These are phyloP conservation scores for Temnothorax ravouxi DNA, from an alignment of 2,888 invertebrate species.

Conservation along the genomic window DNA sequence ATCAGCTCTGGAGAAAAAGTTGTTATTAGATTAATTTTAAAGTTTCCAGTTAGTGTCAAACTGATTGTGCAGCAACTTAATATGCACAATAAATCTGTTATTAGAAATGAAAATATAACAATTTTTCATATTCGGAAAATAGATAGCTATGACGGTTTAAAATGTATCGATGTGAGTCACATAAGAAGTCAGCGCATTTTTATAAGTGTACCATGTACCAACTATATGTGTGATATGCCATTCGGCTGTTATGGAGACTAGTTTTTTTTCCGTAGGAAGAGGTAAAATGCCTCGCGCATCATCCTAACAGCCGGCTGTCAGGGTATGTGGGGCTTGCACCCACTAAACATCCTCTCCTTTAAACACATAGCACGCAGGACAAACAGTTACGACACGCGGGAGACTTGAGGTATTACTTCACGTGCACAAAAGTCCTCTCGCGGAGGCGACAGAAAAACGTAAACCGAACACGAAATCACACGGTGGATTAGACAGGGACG, in stretches of 20 bases:
- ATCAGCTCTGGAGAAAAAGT: neutral
- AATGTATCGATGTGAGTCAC: slow-evolving; percentile 2
- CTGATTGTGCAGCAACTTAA: slow-evolving; percentile 4
- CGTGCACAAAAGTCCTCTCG: no score
- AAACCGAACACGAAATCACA: no score
- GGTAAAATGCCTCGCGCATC: no score
- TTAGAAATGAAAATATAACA: neutral
- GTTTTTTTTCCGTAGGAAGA: no score
- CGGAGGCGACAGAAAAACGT: no score
- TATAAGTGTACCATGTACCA: neutral
- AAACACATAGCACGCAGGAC: no score
- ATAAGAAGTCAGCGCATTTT: neutral
- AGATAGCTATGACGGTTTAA: neutral
- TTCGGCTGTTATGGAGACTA: neutral
- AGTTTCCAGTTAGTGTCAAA: neutral
- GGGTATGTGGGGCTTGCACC: no score
- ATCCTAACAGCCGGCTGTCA: no score
- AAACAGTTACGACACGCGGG: no score
- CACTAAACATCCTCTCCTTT: no score
- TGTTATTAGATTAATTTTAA: slow-evolving; percentile 9
- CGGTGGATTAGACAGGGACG: no score
- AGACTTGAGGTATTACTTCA: no score
- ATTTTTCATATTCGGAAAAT: neutral
- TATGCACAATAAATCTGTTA: neutral
- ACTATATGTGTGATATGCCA: neutral